Evolutionary conservation across 2,888 invertebrate species (phyloP).

Genomic region (Linnaemya tessellans): DNA sequence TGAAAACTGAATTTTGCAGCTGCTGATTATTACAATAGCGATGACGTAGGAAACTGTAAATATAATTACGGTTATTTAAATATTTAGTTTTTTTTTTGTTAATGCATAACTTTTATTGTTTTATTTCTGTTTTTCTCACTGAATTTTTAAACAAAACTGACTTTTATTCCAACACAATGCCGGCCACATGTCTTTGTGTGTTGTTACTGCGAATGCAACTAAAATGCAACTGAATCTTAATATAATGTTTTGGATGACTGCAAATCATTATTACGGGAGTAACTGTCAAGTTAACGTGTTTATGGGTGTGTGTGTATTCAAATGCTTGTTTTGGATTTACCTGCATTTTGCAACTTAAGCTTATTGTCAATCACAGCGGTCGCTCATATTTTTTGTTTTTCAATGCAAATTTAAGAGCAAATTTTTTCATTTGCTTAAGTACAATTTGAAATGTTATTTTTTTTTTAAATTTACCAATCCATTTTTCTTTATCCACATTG

Average conservation of each 20-base stretch:
- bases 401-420: not conserved
- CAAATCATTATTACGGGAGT: not conserved
- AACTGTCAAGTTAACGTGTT: not conserved
- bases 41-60: conserved; percentile 34
- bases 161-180: conserved; percentile 27
- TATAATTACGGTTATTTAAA: conserved; percentile 8
- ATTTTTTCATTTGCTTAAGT: too few species aligned
- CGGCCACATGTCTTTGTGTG: conserved; percentile 9
- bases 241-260: not conserved
- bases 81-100: conserved; percentile 22
- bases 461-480: too few species aligned
- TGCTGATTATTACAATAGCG: not conserved
- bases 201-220: conserved; percentile 28
- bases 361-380: conserved; percentile 12
- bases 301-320: not conserved
- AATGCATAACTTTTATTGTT: not conserved
- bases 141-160: conserved; percentile 26
- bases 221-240: conserved; percentile 39
- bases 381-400: conserved; percentile 12
- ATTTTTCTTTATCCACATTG: too few species aligned
- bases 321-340: not conserved
- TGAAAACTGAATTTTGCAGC: not conserved
- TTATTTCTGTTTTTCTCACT: not conserved
- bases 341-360: not conserved
- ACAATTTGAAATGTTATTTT: too few species aligned